Evolutionary conservation across 23 tunicate genomes (phyloP), one percentile per base, ranked within the genome.

Genomic region (Styela plicata): DNA sequence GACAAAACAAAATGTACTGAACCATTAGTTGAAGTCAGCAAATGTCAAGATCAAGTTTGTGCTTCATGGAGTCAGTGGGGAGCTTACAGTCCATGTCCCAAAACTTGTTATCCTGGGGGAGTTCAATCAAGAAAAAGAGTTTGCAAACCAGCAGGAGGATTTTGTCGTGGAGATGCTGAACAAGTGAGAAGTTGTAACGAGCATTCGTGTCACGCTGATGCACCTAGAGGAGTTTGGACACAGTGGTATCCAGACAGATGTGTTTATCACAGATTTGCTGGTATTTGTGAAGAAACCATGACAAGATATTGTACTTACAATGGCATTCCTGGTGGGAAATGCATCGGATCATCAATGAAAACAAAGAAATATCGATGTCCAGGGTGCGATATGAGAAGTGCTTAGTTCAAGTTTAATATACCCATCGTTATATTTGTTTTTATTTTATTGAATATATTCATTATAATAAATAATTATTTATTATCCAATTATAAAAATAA

Each of bases 61-160:
- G 2, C 67, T 22, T 24, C 22, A 29, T 76, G 81, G 81, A 66
- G 81, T 44, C 22, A 44, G 0, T 76, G 81, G 81, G 31, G 53
- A 18, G 31, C 66, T 20, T 76, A 66, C 66, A 7, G 66, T 21
- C 0, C 0, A 7, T 76, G 81, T 53, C 63, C 52, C 23, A 44
- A 53, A 21, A 3, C 19, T 0, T n/a, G n/a, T n/a, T n/a, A n/a
- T 1, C 0, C 0, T 2, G n/a, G 81, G 0, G 81, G 26, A 27
- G 0, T 0, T 21, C 36, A 23, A 23, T 22, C 1, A 52, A 76
- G 81, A 76, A 21, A 0, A 29, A 23, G 81, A 44, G 1, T 20
- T 21, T 76, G 81, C 81, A 16, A 0, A 24, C 81, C 81, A 20
- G 0, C 0, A 1, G 81, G 81, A 57, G 0, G 21, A 20, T 0